phyloP scores from a whole-genome alignment of 2,113 vertebrate genomes.

The Heterochromis multidens region DNA sequence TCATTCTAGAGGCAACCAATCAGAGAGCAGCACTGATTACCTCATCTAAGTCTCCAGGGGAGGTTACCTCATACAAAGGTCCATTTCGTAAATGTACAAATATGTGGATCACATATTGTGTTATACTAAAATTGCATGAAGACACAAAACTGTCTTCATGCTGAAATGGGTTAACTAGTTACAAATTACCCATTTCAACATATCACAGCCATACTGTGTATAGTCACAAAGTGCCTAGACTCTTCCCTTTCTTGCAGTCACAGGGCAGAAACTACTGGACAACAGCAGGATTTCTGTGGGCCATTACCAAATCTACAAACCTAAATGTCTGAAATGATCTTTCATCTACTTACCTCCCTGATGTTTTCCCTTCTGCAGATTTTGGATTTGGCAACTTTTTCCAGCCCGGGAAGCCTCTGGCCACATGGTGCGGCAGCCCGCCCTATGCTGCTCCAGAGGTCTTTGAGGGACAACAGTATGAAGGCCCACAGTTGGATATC shows the following conservation, averaged over 20 bases:
- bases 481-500: slow-evolving; percentile 97
- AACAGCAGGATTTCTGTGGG: not conserved
- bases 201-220: not conserved
- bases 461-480: slow-evolving; percentile 97
- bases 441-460: slow-evolving; percentile 97
- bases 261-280: not conserved
- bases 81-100: slow-evolving; percentile 56
- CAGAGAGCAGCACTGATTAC: slow-evolving; percentile 20
- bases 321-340: not conserved
- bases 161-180: not conserved
- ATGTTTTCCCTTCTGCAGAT: slow-evolving; percentile 74
- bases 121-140: slow-evolving; percentile 24
- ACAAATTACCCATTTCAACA: not conserved
- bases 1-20: slow-evolving; percentile 24
- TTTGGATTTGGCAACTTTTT: slow-evolving; percentile 99
- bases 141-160: not conserved
- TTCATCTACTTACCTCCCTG: not conserved
- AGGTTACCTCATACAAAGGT: slow-evolving; percentile 53
- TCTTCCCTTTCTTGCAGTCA: not conserved
- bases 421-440: slow-evolving; percentile 97
- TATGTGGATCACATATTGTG: slow-evolving; percentile 38
- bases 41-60: slow-evolving; percentile 53
- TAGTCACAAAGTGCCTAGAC: not conserved
- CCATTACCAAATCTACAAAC: not conserved
- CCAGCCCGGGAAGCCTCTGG: slow-evolving; percentile 88